Evolutionary conservation across 2,113 vertebrate genomes (phyloP), one percentile per base, ranked within the genome.

Genomic region (Coregonus clupeaformis): DNA sequence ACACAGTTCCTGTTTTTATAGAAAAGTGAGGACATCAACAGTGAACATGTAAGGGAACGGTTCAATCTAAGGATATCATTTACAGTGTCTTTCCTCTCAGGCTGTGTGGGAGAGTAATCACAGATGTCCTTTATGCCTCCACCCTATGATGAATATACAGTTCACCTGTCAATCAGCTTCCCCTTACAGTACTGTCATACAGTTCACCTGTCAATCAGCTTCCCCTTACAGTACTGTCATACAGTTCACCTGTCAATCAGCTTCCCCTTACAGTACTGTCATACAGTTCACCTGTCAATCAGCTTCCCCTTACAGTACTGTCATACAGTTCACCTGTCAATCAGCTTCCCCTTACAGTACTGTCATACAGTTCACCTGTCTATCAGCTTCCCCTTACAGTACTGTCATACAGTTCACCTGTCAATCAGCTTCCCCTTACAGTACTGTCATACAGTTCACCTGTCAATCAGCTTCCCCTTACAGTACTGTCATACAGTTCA

Each of bases 61-160:
- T 27, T 27, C 1, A 27, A 27, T 75, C 62, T 74, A 75, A 74
- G 78, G 77, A 68, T 86, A 81, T 89, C 76, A 84, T 85, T 90
- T 85, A 80, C 88, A 84, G 20, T 13, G 72, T 82, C 81, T 77
- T 49, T 84, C 82, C 76, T 59, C 1, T 20, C 36, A 65, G 88
- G 86, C 71, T 63, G 45, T 60, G 80, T 79, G 24, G 68, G 74
- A 59, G 74, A 72, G 65, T 83, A 86, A 90, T 88, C 85, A 86
- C 79, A 80, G 70, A 24, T 78, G 88, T 87, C 80, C 88, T 87
- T 83, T 87, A 67, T 82, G 5, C 30, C 29, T 67, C 30, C 81
- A 79, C 20, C 57, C 57, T n/a, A 73, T 72, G 79, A 80, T 76
- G 49, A 72, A 85, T 69, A 49, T 77, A 78, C 80, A 74, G 68